phyloP scores from a whole-genome alignment of 2,888 invertebrate species.

The Brachyptera putata region DNA sequence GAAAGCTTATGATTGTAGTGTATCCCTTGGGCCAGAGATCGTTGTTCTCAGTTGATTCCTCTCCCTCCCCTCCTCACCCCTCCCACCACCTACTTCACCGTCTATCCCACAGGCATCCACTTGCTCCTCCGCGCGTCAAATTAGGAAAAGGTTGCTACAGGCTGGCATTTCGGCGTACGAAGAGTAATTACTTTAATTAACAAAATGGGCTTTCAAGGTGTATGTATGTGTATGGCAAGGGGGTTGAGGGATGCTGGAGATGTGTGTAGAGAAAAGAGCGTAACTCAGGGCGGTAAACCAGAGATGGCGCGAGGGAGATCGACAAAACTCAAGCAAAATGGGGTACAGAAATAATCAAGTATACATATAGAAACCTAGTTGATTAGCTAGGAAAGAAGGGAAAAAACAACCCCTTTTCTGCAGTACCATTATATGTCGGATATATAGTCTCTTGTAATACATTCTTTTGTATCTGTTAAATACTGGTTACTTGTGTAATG shows the following conservation, averaged over 20 bases:
- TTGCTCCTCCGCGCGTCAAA: constrained; percentile 47
- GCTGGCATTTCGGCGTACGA: constrained; percentile 48
- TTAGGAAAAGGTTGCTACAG: constrained; percentile 47
- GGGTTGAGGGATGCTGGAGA: constrained; percentile 15
- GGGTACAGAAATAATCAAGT: constrained; percentile 6
- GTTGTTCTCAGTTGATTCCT: constrained; percentile 21
- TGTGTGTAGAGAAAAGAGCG: constrained; percentile 12
- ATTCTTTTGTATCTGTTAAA: background rate
- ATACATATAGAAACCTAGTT: constrained; percentile 5
- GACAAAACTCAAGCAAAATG: background rate
- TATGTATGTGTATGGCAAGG: constrained; percentile 23
- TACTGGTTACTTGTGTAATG: background rate
- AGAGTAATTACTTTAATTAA: constrained; percentile 54
- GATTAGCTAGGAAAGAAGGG: constrained; percentile 12
- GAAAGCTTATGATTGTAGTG: constrained; percentile 18
- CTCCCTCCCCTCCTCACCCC: constrained; percentile 32
- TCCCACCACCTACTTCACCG: constrained; percentile 29
- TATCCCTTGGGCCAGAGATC: constrained; percentile 10
- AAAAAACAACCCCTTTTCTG: background rate
- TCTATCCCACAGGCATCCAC: constrained; percentile 36
- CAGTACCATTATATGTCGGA: background rate
- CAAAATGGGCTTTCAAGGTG: constrained; percentile 44
- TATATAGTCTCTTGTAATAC: background rate
- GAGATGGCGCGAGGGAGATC: constrained; percentile 17
- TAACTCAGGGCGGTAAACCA: constrained; percentile 13